A percentile compares a stretch with the other conserved stretches of the same genome.
Evolutionary conservation across 2,888 invertebrate species (phyloP).

Genomic region (Euplexia lucipara): DNA sequence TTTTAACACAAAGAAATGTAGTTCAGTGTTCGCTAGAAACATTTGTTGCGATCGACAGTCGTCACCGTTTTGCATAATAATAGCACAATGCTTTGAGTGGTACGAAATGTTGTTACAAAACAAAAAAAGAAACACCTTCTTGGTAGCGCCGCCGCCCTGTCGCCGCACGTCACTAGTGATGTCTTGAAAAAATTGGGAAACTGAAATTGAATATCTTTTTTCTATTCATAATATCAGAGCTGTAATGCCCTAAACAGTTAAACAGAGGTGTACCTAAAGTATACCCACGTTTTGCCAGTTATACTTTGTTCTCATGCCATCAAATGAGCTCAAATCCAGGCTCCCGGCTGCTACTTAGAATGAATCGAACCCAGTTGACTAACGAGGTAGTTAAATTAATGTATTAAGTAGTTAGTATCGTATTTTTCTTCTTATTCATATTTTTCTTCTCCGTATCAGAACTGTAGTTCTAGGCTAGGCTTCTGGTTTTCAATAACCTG

Average conservation of each 20-base stretch:
- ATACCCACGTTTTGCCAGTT: too few relatives aligned
- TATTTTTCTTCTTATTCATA: too few relatives aligned
- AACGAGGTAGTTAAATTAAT: too few relatives aligned
- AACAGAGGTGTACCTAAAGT: too few relatives aligned
- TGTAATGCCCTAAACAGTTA: too few relatives aligned
- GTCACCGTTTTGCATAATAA: conserved; percentile 87
- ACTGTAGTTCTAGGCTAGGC: conserved; percentile 59
- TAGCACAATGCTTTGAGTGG: conserved; percentile 82
- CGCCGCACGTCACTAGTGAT: conserved; percentile 59
- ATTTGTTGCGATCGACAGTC: conserved; percentile 80
- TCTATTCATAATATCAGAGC: too few relatives aligned
- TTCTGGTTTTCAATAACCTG: conserved; percentile 37
- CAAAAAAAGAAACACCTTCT: conserved; percentile 81
- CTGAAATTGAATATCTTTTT: conserved; percentile 11
- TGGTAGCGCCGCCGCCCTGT: conserved; percentile 73
- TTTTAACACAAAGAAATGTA: conserved; percentile 84
- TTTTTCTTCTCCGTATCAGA: too few relatives aligned
- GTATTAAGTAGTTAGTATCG: too few relatives aligned
- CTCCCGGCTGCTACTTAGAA: too few relatives aligned
- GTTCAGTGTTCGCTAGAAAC: conserved; percentile 77
- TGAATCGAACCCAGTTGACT: too few relatives aligned
- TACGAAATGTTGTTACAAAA: conserved; percentile 81
- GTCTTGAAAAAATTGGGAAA: conserved; percentile 8
- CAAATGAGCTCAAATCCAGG: too few relatives aligned
- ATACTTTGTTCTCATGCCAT: too few relatives aligned